phyloP scores from a whole-genome alignment of 1,140 invertebrate species.

The Coelopa frigida region DNA sequence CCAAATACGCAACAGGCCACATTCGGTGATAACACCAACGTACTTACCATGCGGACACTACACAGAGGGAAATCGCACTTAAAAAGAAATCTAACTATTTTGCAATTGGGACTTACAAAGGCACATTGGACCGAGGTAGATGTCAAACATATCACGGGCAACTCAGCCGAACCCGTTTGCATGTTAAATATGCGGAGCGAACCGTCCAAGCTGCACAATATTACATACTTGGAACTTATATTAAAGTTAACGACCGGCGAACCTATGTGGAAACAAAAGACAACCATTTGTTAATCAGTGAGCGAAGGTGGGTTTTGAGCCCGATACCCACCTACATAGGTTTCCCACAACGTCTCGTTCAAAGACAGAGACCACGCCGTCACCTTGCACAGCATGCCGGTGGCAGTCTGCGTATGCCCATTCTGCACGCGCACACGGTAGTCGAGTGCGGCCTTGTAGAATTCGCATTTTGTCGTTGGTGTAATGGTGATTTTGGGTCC shows the following conservation, averaged over 20 bases:
- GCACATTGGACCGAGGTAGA: constrained; percentile 33
- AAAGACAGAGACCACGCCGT: constrained; percentile 15
- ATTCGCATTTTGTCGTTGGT: constrained; percentile 27
- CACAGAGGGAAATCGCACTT: background rate
- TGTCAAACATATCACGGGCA: constrained; percentile 32
- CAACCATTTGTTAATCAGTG: constrained; percentile 13
- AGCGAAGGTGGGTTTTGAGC: background rate
- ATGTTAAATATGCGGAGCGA: constrained; percentile 34
- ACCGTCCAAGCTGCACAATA: constrained; percentile 38
- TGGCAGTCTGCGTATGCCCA: constrained; percentile 27
- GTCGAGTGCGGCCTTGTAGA: constrained; percentile 28
- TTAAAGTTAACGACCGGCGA: constrained; percentile 40
- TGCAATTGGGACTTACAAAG: constrained; percentile 27
- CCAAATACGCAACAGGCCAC: constrained; percentile 36
- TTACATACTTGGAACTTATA: constrained; percentile 37
- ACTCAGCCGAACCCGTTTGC: constrained; percentile 27
- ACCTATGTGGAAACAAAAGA: constrained; percentile 30
- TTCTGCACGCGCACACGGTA: constrained; percentile 36
- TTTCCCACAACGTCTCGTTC: constrained; percentile 19
- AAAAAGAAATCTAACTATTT: background rate
- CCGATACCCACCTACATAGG: constrained; percentile 14
- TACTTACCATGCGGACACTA: constrained; percentile 30
- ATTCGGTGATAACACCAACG: constrained; percentile 37
- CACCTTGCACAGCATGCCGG: constrained; percentile 32
- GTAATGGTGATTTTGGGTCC: constrained; percentile 29